phyloP scores from a whole-genome alignment of 2,888 invertebrate genomes.

The Drosophila borealis region DNA sequence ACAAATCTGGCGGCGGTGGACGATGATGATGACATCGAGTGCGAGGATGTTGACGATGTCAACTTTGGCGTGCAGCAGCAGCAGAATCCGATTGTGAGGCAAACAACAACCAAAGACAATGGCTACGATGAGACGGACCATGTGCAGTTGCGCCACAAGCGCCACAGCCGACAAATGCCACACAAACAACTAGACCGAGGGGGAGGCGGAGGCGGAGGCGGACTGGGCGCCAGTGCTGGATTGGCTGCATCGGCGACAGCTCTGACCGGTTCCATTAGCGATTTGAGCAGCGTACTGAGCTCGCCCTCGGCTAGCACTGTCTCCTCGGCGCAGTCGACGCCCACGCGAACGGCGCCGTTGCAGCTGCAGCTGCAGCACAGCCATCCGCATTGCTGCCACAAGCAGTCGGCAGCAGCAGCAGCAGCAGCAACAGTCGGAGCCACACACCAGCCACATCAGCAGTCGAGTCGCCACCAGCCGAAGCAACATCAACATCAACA shows the following conservation, averaged over 20 bases:
- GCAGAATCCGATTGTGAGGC: slow-evolving; percentile 33
- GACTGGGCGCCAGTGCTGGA: slow-evolving; percentile 1
- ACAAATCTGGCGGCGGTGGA: slow-evolving; percentile 70
- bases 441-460: slow-evolving; percentile 61
- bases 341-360: slow-evolving; percentile 79
- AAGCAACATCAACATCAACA: slow-evolving; percentile 52
- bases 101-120: slow-evolving; percentile 63
- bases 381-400: slow-evolving; percentile 81
- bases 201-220: slow-evolving; percentile 36
- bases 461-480: slow-evolving; percentile 60
- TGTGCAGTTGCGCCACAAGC: slow-evolving; percentile 79
- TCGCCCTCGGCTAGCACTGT: slow-evolving; percentile 82
- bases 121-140: slow-evolving; percentile 78
- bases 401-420: slow-evolving; percentile 48
- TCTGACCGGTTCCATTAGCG: slow-evolving; percentile 72
- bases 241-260: slow-evolving; percentile 1
- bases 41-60: slow-evolving; percentile 70
- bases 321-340: slow-evolving; percentile 82
- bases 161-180: slow-evolving; percentile 60
- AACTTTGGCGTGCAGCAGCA: slow-evolving; percentile 57
- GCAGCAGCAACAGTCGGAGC: slow-evolving; percentile 57
- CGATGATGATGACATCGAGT: slow-evolving; percentile 69
- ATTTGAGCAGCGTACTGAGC: slow-evolving; percentile 81
- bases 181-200: slow-evolving; percentile 62
- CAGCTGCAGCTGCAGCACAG: slow-evolving; percentile 68